Percentiles rank a stretch among this genome's conserved stretches.
phyloP scores from a whole-genome alignment of 1,140 invertebrate genomes.

The Protaetia brevitarsis region DNA sequence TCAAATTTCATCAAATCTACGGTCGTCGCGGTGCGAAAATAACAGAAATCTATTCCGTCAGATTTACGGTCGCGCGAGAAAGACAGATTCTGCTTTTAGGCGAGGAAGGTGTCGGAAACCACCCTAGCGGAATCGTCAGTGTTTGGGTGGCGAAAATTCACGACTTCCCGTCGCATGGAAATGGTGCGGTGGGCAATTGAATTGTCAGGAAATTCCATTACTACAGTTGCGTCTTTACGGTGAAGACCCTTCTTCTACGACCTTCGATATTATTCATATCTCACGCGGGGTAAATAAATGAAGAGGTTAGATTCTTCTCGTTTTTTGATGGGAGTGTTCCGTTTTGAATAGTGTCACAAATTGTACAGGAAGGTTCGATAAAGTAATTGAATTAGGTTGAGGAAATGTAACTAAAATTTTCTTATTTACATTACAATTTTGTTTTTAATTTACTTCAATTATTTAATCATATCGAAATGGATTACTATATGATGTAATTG shows the following conservation, averaged over 20 bases:
- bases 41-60: constrained; percentile 4
- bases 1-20: background rate
- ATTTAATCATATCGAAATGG: too few species aligned
- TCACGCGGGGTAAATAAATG: background rate
- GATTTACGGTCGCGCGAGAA: constrained; percentile 1
- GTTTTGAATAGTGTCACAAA: too few species aligned
- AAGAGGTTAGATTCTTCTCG: too few species aligned
- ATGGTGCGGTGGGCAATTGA: background rate
- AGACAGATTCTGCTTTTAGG: background rate
- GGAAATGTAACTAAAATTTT: too few species aligned
- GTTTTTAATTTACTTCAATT: too few species aligned
- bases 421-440: too few species aligned
- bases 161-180: too few species aligned
- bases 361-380: too few species aligned
- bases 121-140: background rate
- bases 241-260: background rate
- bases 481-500: too few species aligned
- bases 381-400: too few species aligned
- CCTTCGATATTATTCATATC: background rate
- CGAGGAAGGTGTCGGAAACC: background rate
- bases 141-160: constrained; percentile 4
- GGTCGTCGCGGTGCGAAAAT: background rate
- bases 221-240: too few species aligned
- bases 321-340: too few species aligned
- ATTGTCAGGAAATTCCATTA: background rate